phyloP scores from a whole-genome alignment of 2,888 invertebrate genomes.

The Priocnemis perturbator region DNA sequence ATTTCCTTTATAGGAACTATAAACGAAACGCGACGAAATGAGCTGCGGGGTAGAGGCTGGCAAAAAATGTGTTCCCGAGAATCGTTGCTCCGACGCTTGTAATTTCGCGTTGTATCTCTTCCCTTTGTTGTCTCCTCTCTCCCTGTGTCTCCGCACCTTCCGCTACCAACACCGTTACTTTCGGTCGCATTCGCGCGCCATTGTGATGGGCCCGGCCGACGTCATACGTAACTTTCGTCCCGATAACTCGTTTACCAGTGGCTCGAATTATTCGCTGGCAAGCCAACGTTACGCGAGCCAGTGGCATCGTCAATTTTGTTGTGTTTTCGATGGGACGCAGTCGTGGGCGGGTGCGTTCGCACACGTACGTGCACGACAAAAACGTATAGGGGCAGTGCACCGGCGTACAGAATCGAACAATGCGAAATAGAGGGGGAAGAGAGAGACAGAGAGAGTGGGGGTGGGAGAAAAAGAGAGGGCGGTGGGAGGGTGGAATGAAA shows the following conservation, averaged over 20 bases:
- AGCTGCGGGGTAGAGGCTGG: neutral
- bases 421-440: constrained; percentile 25
- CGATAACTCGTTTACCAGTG: constrained; percentile 52
- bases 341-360: neutral
- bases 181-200: neutral
- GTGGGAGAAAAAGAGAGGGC: constrained; percentile 6
- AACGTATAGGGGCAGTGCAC: neutral
- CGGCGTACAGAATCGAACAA: constrained; percentile 2
- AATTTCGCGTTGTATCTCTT: constrained; percentile 3
- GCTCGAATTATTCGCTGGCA: constrained; percentile 46
- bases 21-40: neutral
- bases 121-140: constrained; percentile 5
- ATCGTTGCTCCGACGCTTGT: neutral
- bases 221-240: constrained; percentile 52
- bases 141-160: neutral
- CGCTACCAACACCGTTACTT: neutral
- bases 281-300: constrained; percentile 42
- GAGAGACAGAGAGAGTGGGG: too few relatives aligned
- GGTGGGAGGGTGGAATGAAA: neutral
- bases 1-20: neutral
- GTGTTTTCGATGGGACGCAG: constrained; percentile 5
- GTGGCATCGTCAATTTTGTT: constrained; percentile 17
- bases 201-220: constrained; percentile 32
- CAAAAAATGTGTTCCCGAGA: neutral
- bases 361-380: neutral